Evolutionary conservation across 2,113 vertebrate species (phyloP).

Genomic region (Callionymus lyra): DNA sequence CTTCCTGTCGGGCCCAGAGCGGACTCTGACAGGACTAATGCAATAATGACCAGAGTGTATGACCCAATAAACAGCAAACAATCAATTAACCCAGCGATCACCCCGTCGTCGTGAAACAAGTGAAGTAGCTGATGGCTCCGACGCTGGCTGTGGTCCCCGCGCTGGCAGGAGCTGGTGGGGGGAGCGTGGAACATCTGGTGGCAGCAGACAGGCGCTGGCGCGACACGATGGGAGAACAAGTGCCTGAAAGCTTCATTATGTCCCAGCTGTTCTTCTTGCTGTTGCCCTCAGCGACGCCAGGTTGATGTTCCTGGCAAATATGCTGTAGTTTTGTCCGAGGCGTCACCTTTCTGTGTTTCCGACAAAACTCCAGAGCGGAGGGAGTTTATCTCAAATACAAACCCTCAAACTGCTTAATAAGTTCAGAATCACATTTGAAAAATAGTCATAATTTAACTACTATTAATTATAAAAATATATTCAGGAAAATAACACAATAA

Average conservation of each 20-base stretch:
- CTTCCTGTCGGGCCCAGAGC: too few species aligned
- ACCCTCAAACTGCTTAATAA: too few species aligned
- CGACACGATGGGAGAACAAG: conserved; percentile 60
- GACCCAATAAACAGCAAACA: conserved; percentile 36
- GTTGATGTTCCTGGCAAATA: conserved; percentile 49
- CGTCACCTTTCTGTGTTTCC: too few species aligned
- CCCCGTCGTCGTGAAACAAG: conserved; percentile 40
- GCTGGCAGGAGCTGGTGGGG: conserved; percentile 46
- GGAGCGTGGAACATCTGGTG: conserved; percentile 61
- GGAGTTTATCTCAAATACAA: too few species aligned
- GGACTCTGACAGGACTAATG: too few species aligned
- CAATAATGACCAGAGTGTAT: conserved; percentile 34
- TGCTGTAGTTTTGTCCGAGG: conserved; percentile 1
- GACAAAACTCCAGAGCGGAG: too few species aligned
- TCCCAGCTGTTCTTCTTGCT: conserved; percentile 64
- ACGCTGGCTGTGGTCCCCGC: conserved; percentile 12
- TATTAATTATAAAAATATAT: too few species aligned
- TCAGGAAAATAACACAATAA: too few species aligned
- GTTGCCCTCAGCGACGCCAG: conserved; percentile 62
- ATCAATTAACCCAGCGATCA: conserved; percentile 57
- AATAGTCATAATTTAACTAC: too few species aligned
- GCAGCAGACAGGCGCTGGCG: conserved; percentile 59
- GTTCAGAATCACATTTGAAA: too few species aligned
- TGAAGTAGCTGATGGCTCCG: conserved; percentile 27
- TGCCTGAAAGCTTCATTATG: conserved; percentile 69